phyloP scores from a whole-genome alignment of 1,140 invertebrate genomes.

The Meloidogyne floridensis region DNA sequence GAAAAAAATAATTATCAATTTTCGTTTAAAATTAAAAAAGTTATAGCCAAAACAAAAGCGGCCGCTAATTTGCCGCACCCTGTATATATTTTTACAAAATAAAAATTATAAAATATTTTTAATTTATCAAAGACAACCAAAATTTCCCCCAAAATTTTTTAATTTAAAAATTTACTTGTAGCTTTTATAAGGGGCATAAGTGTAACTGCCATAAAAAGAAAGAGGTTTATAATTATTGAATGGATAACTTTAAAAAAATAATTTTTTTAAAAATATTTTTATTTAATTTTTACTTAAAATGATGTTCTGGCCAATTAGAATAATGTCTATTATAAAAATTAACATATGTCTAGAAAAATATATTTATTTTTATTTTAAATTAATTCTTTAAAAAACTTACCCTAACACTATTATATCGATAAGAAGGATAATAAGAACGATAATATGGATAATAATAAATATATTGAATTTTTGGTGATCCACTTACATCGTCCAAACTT shows the following conservation, averaged over 20 bases:
- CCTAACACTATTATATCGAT: constrained; percentile 19
- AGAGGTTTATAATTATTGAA: constrained; percentile 24
- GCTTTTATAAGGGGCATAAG: constrained; percentile 21
- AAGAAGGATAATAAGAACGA: constrained; percentile 28
- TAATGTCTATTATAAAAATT: constrained; percentile 22
- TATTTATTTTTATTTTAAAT: constrained; percentile 21
- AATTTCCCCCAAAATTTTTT: neutral
- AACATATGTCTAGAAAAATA: constrained; percentile 13
- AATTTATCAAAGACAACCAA: neutral
- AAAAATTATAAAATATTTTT: too few species aligned
- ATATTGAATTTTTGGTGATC: constrained; percentile 19
- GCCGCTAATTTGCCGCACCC: too few species aligned
- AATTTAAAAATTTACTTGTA: constrained; percentile 22
- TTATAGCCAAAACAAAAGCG: too few species aligned
- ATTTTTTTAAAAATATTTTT: neutral
- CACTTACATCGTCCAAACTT: constrained; percentile 25
- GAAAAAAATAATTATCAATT: too few species aligned
- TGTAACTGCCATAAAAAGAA: constrained; percentile 27
- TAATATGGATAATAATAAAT: constrained; percentile 28
- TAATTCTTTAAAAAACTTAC: neutral
- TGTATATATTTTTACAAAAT: too few species aligned
- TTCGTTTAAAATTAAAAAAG: too few species aligned
- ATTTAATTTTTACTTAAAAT: constrained; percentile 19
- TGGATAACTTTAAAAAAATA: constrained; percentile 21
- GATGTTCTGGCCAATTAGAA: constrained; percentile 32